Evolutionary conservation across 2,888 invertebrate species (phyloP).

Genomic region (Troides helena): DNA sequence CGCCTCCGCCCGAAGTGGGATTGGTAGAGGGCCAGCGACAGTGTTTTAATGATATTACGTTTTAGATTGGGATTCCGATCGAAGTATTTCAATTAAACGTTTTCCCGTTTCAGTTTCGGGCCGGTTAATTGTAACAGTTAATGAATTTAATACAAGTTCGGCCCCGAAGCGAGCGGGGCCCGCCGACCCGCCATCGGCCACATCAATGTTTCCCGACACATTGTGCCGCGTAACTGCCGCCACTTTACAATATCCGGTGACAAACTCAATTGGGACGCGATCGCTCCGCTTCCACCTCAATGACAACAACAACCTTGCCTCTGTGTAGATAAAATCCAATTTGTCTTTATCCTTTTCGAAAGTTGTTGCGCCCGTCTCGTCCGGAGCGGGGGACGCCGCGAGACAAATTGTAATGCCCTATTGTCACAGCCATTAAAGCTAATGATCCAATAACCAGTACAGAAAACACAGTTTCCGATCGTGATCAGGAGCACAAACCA

Average conservation of each 20-base stretch:
- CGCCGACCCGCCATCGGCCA: slow-evolving; percentile 40
- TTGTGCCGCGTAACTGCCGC: slow-evolving; percentile 62
- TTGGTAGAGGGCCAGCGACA: slow-evolving; percentile 4
- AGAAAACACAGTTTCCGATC: slow-evolving; percentile 69
- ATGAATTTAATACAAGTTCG: slow-evolving; percentile 41
- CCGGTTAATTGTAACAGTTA: slow-evolving; percentile 32
- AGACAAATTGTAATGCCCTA: slow-evolving; percentile 76
- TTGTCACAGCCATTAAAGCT: slow-evolving; percentile 73
- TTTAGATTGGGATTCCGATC: slow-evolving; percentile 28
- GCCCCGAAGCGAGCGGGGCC: slow-evolving; percentile 32
- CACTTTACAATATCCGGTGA: slow-evolving; percentile 77
- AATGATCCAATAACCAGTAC: slow-evolving; percentile 75
- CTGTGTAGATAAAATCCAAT: slow-evolving; percentile 50
- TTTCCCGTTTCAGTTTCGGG: slow-evolving; percentile 26
- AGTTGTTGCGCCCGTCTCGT: slow-evolving; percentile 36
- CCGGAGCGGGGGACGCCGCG: slow-evolving; percentile 43
- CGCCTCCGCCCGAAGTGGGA: no score
- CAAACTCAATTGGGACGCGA: slow-evolving; percentile 70
- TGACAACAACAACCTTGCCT: slow-evolving; percentile 52
- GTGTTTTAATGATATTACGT: slow-evolving; percentile 22
- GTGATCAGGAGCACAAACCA: slow-evolving; percentile 59
- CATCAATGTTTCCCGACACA: slow-evolving; percentile 65
- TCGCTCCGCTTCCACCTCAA: slow-evolving; percentile 39
- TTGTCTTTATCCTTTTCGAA: slow-evolving; percentile 43
- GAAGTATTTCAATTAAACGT: slow-evolving; percentile 27